phyloP scores from a whole-genome alignment of 2,797 vertebrate species.

The Carcharodon carcharias region DNA sequence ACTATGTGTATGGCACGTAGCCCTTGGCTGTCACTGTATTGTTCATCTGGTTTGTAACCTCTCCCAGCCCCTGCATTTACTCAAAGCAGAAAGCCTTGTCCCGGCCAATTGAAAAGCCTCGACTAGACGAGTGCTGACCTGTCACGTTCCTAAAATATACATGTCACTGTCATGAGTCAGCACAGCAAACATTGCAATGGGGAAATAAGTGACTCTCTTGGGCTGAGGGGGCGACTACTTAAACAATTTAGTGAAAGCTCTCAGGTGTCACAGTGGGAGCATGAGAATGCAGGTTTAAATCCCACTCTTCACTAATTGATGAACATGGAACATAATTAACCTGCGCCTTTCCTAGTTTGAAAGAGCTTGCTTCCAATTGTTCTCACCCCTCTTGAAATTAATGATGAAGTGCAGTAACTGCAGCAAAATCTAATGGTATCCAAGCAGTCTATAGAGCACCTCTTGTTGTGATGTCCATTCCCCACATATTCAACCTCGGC shows the following conservation, averaged over 20 bases:
- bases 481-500: conserved; percentile 18
- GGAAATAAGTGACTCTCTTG: neutral
- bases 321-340: neutral
- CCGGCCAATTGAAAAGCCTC: neutral
- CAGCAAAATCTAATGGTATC: conserved; percentile 19
- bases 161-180: neutral
- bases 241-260: conserved; percentile 13
- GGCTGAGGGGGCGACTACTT: neutral
- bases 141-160: neutral
- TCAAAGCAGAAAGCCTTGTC: neutral
- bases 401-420: neutral
- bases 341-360: neutral
- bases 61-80: neutral
- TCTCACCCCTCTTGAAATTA: neutral
- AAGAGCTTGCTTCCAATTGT: neutral
- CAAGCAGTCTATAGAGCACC: neutral
- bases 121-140: neutral
- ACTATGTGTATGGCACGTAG: neutral
- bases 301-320: neutral
- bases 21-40: neutral
- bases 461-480: conserved; percentile 11
- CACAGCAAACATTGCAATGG: neutral
- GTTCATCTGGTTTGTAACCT: neutral
- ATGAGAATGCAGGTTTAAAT: neutral
- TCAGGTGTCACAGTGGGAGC: neutral